Evolutionary conservation across 2,888 invertebrate species (phyloP), one percentile per base, ranked within the genome.

Genomic region (Amblyteles armatorius): DNA sequence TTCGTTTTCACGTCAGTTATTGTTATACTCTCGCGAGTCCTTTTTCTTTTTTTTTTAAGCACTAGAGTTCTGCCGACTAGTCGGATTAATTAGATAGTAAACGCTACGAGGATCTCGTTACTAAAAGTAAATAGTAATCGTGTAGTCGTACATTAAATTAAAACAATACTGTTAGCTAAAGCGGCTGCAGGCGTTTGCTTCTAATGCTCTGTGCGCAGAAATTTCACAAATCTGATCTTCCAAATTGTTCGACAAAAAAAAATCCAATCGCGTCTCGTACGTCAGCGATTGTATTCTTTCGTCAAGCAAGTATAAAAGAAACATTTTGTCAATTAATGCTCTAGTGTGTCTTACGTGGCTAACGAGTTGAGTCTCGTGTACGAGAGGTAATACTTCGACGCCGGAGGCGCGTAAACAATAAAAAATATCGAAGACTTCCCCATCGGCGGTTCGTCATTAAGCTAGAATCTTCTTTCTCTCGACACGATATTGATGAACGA

Each of bases 161-260:
- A 80, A 83, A 87, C 81, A 90, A 89, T 90, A 89, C 88, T 89
- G 89, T 90, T 88, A 89, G 88, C 87, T 86, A 78, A 83, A 88
- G 84, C 80, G 80, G 83, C 82, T 72, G 55, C 57, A 72, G 63
- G 79, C 40, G 67, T 81, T 87, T 69, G 84, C 78, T 86, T 82
- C 74, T 79, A 74, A 77, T 79, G 77, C 48, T 84, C 65, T 72
- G 69, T 71, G 1, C 63, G 48, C 72, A 69, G 29, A 63, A 63
- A 63, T 63, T 29, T 16, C 1, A 33, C 16, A 63, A 29, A 16
- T 63, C 16, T n/a, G 4, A 19, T 52, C 16, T 19, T 19, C n/a
- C 52, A 9, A 52, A 52, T 52, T 16, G 52, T 19, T 60, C 60
- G 33, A 63, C 22, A 57, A 9, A 26, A 57, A 57, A 57, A 57